Evolutionary conservation across 2,888 invertebrate species (phyloP).

Genomic region (Fissipunctia ypsillon): DNA sequence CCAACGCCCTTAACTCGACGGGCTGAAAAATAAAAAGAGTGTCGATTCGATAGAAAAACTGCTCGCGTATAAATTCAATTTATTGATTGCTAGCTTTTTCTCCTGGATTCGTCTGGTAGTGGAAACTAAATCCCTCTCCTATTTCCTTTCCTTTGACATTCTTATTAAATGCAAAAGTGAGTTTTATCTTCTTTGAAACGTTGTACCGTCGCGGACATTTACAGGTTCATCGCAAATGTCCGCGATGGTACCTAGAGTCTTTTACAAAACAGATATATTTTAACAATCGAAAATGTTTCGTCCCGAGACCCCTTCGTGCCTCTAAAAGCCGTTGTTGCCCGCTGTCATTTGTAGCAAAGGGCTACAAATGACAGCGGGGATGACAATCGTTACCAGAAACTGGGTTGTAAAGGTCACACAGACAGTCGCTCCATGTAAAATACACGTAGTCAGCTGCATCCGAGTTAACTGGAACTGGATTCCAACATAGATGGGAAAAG

Average conservation of each 20-base stretch:
- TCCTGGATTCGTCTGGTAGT: not conserved
- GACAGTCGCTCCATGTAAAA: not conserved
- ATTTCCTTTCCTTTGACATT: not conserved
- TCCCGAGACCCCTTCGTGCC: not conserved
- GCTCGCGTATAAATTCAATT: conserved; percentile 36
- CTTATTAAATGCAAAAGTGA: not conserved
- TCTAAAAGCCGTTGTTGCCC: not conserved
- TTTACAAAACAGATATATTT: not conserved
- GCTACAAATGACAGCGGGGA: not conserved
- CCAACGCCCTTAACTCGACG: not conserved
- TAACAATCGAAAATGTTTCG: not conserved
- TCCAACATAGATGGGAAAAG: not conserved
- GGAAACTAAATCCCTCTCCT: not conserved
- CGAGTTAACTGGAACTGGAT: not conserved
- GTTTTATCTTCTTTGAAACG: not conserved
- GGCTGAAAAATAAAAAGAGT: not conserved
- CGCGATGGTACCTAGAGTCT: no score
- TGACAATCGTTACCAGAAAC: not conserved
- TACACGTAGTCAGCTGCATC: not conserved
- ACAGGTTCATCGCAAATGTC: no score
- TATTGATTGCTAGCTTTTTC: conserved; percentile 15
- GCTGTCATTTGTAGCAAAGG: not conserved
- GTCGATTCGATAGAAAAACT: not conserved
- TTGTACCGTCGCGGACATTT: no score
- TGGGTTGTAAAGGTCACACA: not conserved